Conservation (phyloP, 2,113 vertebrate species). For the Indicator indicator region DNA sequence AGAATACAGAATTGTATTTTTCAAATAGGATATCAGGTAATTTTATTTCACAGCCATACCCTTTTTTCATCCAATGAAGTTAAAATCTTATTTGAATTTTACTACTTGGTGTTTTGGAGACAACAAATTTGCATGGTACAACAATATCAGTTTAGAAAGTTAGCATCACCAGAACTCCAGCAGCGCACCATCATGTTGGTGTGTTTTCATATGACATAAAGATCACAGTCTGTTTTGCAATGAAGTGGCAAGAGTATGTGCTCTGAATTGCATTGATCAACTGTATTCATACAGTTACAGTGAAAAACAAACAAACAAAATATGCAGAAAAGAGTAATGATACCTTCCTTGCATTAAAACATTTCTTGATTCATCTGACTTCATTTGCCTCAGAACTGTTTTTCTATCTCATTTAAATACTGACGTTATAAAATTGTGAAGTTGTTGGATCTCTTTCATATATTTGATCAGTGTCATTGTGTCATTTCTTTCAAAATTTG, state of each 20-base stretch:
- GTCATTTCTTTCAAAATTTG: neutral
- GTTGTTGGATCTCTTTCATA: neutral
- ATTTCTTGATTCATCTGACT: neutral
- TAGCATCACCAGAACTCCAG: neutral
- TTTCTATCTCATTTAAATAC: neutral
- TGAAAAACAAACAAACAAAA: neutral
- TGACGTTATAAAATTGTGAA: conserved; percentile 7
- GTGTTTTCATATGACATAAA: neutral
- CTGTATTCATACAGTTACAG: neutral
- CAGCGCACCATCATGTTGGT: neutral
- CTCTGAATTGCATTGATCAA: neutral
- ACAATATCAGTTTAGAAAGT: neutral
- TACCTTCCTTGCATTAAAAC: neutral
- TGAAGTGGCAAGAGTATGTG: neutral
- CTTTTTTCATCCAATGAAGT: neutral
- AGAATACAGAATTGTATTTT: neutral
- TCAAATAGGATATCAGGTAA: neutral
- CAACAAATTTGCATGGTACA: neutral
- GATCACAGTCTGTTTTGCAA: neutral
- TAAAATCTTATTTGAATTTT: neutral
- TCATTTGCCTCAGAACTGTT: neutral
- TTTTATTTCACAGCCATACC: neutral
- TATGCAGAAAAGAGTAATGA: neutral
- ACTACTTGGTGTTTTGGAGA: neutral
- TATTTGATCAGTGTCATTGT: conserved; percentile 33